Conservation (phyloP, 2,888 invertebrate genomes). For the Tupiocoris notatus region DNA sequence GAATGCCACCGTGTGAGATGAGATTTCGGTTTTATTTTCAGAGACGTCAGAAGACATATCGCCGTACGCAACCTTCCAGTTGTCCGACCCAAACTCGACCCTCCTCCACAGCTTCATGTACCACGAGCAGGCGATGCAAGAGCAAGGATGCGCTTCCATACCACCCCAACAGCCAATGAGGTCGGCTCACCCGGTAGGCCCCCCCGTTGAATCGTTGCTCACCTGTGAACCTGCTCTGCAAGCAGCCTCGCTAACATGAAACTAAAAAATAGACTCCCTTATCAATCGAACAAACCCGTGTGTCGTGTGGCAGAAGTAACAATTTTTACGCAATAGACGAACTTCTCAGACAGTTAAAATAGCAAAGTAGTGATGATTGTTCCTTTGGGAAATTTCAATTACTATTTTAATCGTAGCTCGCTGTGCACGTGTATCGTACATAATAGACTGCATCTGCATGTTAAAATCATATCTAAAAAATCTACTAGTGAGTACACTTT, state of each 20-base stretch:
- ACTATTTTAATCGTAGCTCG: too few species aligned
- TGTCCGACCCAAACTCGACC: constrained; percentile 60
- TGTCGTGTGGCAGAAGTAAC: neutral
- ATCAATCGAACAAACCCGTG: neutral
- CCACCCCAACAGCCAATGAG: constrained; percentile 63
- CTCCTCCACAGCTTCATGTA: constrained; percentile 70
- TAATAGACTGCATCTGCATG: too few species aligned
- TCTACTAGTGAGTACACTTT: too few species aligned
- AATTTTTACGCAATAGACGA: too few species aligned
- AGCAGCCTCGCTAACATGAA: neutral
- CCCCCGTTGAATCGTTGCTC: neutral
- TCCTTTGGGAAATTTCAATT: too few species aligned
- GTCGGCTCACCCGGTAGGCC: constrained; percentile 47
- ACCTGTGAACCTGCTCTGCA: neutral
- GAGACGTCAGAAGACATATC: constrained; percentile 79
- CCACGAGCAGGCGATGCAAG: constrained; percentile 71
- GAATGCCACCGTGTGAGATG: constrained; percentile 24
- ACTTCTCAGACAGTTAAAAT: too few species aligned
- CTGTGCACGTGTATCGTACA: too few species aligned
- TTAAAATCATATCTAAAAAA: too few species aligned
- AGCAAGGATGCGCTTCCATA: constrained; percentile 67
- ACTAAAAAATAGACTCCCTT: too few species aligned
- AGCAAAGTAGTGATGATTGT: too few species aligned
- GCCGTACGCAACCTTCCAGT: constrained; percentile 75
- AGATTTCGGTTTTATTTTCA: constrained; percentile 53